phyloP scores from a whole-genome alignment of 2,888 invertebrate species.

The Drosophila putrida region DNA sequence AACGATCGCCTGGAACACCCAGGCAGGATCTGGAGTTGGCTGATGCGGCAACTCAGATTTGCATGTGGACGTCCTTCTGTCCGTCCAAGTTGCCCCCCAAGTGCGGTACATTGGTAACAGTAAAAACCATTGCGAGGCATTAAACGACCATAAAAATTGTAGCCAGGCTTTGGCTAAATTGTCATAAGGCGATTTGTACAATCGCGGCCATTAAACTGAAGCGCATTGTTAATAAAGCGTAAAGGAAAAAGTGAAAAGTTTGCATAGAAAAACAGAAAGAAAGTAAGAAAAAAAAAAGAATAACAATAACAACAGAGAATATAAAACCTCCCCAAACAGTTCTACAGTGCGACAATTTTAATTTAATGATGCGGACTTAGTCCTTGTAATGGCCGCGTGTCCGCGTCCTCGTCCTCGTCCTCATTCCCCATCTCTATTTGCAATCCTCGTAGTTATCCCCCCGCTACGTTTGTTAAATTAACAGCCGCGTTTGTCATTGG shows the following conservation, averaged over 20 bases:
- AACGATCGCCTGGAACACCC: slow-evolving; percentile 75
- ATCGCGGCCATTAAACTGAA: slow-evolving; percentile 79
- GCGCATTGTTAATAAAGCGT: slow-evolving; percentile 81
- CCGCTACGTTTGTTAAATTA: slow-evolving; percentile 76
- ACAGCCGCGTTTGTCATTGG: slow-evolving; percentile 75
- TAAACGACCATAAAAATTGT: slow-evolving; percentile 79
- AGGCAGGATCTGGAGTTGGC: slow-evolving; percentile 61
- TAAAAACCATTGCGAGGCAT: slow-evolving; percentile 77
- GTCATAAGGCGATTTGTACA: slow-evolving; percentile 82
- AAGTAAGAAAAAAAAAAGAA: slow-evolving; percentile 10
- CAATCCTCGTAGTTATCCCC: slow-evolving; percentile 15
- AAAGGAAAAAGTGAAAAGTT: slow-evolving; percentile 61
- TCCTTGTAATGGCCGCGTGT: slow-evolving; percentile 78
- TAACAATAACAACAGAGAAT: slow-evolving; percentile 9
- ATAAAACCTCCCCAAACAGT: slow-evolving; percentile 49
- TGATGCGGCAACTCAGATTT: slow-evolving; percentile 68
- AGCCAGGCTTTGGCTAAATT: slow-evolving; percentile 67
- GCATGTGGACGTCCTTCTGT: slow-evolving; percentile 57
- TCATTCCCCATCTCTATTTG: not conserved
- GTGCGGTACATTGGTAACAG: slow-evolving; percentile 36
- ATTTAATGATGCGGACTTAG: slow-evolving; percentile 82
- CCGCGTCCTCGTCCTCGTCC: slow-evolving; percentile 29
- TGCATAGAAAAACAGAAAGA: slow-evolving; percentile 55
- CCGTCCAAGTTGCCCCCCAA: slow-evolving; percentile 9
- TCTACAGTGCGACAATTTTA: slow-evolving; percentile 74